phyloP scores from a whole-genome alignment of 2,888 invertebrate species.

The Clivina fossor region DNA sequence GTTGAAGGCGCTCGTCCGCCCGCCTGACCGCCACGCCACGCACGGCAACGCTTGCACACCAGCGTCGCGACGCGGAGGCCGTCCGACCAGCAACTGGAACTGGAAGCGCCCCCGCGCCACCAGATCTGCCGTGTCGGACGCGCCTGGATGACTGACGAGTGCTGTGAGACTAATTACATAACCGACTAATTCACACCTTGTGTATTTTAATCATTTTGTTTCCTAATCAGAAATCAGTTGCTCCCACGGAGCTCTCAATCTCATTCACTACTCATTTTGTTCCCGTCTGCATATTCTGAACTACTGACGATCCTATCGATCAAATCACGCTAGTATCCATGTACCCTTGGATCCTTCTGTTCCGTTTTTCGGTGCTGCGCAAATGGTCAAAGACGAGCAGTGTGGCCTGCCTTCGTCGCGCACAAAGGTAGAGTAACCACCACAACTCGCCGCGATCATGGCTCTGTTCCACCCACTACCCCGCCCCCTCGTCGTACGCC shows the following conservation, averaged over 20 bases:
- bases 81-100: constrained; percentile 7
- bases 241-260: constrained; percentile 23
- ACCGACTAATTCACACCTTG: constrained; percentile 27
- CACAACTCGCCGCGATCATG: too few species aligned
- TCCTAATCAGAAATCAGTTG: too few species aligned
- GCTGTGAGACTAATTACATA: constrained; percentile 32
- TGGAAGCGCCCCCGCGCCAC: background rate
- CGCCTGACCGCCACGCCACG: constrained; percentile 34
- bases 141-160: constrained; percentile 31
- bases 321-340: background rate
- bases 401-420: too few species aligned
- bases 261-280: too few species aligned
- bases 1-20: constrained; percentile 33
- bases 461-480: background rate
- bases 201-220: constrained; percentile 18
- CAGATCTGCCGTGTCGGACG: constrained; percentile 17
- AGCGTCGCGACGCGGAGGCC: constrained; percentile 24
- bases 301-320: background rate
- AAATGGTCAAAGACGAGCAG: too few species aligned
- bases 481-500: constrained; percentile 30
- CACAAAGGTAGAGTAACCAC: too few species aligned
- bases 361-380: background rate
- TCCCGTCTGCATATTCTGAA: too few species aligned
- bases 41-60: constrained; percentile 37
- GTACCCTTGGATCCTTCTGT: background rate